Base-by-base conservation (phyloP, 2,113 vertebrate genomes). In the Anarrhichthys ocellatus region DNA sequence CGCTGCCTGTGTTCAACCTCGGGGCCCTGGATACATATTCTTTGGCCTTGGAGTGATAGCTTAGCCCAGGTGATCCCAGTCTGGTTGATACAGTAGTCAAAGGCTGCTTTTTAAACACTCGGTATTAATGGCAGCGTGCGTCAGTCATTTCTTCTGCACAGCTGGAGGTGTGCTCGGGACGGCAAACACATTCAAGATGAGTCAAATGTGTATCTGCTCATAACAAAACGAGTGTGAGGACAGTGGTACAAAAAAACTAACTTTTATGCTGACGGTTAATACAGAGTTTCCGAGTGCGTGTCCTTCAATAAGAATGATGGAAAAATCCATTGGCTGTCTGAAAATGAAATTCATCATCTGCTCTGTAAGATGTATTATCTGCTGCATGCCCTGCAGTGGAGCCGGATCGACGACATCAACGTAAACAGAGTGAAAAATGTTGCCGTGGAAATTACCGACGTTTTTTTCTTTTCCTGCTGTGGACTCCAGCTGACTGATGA, bases 331-430 rank as follows among this genome's bases (percentile, higher is more conserved):
- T 94, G 96, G 94, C 96, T 95, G 95, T 97, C 96, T 96, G 95
- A 96, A 97, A 97, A 97, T 97, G 96, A 97, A 98, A 98, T 96
- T 96, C 96, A 97, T 97, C 96, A 59, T 97, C 95, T 96, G 96
- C 96, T 97, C 95, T 95, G 97, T 96, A 96, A 96, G 96, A 97
- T 97, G 97, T 97, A 97, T 97, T 97, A 96, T 96, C 96, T 94
- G 96, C 96, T 50, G 95, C 95, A 92, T 96, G 96, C 96, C 95
- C 94, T 76, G 95, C 96, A 94, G 96, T 96, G 95, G 95, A 96
- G 96, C 96, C 95, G 95, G 97, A 97, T 96, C 95, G 95, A 96
- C 96, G 94, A 96, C 96, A 96, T 97, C 96, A 96, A 98, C 97
- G 96, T 96, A 97, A 97, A 97, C 96, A 95, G 96, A 96, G 96